These are phyloP conservation scores for Dipodomys stephensi DNA, from an alignment of 2,113 vertebrate genomes.

Conservation along the genomic window DNA sequence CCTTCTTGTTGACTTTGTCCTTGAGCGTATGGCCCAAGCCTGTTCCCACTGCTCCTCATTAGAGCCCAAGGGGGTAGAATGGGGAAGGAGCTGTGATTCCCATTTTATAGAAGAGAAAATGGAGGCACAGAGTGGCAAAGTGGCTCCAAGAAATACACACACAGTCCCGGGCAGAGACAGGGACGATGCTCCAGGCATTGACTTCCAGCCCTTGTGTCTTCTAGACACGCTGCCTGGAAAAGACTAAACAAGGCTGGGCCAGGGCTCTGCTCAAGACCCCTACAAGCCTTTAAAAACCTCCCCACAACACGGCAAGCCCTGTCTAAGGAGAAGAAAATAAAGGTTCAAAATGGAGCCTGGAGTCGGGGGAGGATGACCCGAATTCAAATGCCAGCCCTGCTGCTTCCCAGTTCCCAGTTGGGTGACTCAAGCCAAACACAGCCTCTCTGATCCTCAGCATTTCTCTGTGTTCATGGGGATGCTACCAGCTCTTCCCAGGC, in stretches of 20 bases:
- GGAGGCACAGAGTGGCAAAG: fast-evolving
- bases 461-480: not conserved
- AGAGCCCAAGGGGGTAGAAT: not conserved
- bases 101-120: not conserved
- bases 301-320: not conserved
- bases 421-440: not conserved
- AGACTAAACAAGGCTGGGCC: not conserved
- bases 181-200: not conserved
- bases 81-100: not conserved
- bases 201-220: not conserved
- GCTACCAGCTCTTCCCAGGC: not conserved
- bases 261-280: not conserved
- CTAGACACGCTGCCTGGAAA: not conserved
- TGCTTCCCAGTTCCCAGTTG: not conserved
- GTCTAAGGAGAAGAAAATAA: not conserved
- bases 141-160: not conserved
- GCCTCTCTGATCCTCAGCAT: not conserved
- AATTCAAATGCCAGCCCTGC: not conserved
- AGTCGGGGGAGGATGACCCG: not conserved
- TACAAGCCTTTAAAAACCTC: not conserved
- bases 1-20: not conserved
- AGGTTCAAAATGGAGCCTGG: not conserved
- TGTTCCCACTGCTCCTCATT: not conserved
- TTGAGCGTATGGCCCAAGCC: not conserved
- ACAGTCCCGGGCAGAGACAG: not conserved